Conservation (phyloP, 2,888 invertebrate species). For the Acronicta leporina region DNA sequence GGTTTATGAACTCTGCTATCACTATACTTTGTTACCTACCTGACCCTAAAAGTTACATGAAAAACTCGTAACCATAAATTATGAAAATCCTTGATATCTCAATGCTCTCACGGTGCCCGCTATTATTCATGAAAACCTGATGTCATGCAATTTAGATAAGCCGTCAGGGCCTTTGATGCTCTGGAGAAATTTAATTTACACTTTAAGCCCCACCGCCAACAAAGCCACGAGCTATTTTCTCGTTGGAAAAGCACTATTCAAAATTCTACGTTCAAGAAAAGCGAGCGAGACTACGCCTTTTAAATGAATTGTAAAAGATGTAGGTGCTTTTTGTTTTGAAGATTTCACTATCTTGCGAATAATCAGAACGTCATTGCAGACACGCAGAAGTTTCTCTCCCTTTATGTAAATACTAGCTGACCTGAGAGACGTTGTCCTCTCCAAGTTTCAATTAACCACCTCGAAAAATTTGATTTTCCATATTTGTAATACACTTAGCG, state of each 20-base stretch:
- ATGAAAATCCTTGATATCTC: constrained; percentile 51
- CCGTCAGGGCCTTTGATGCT: constrained; percentile 65
- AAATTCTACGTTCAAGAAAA: constrained; percentile 46
- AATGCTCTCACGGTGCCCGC: constrained; percentile 53
- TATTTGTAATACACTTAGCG: too few species aligned
- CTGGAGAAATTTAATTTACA: constrained; percentile 79
- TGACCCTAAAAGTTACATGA: constrained; percentile 12
- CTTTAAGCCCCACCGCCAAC: constrained; percentile 67
- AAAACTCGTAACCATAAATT: constrained; percentile 40
- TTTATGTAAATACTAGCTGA: constrained; percentile 6
- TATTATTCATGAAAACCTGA: constrained; percentile 77
- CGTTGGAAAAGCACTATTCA: constrained; percentile 53
- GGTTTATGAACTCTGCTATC: constrained; percentile 19
- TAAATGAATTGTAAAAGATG: constrained; percentile 38
- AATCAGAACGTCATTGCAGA: background rate
- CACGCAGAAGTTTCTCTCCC: background rate
- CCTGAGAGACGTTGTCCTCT: too few species aligned
- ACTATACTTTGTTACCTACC: constrained; percentile 10
- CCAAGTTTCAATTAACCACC: too few species aligned
- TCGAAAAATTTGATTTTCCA: too few species aligned
- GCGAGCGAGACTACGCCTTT: constrained; percentile 19
- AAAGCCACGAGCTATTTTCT: constrained; percentile 60
- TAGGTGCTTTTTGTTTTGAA: constrained; percentile 21
- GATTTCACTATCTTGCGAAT: background rate
- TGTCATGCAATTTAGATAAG: constrained; percentile 79